Evolutionary conservation across 2,113 vertebrate species (phyloP).

Genomic region (Cisticola juncidis): DNA sequence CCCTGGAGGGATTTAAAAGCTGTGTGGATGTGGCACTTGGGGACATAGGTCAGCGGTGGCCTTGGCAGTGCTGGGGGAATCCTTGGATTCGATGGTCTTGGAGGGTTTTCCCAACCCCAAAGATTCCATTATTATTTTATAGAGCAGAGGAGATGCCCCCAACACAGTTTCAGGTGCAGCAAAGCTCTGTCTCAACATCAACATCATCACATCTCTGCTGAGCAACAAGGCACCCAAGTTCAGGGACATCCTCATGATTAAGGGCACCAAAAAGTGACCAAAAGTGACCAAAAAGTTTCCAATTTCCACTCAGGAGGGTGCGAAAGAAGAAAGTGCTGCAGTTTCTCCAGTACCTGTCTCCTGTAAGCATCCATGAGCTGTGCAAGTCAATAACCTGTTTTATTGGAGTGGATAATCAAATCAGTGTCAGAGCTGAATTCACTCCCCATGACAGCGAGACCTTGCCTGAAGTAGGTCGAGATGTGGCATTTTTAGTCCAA

Average conservation of each 20-base stretch:
- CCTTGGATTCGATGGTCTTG: accelerated
- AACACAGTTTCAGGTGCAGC: accelerated
- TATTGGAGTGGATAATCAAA: background rate
- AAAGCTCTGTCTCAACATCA: background rate
- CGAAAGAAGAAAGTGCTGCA: background rate
- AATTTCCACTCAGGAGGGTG: background rate
- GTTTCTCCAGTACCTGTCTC: background rate
- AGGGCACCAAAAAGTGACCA: background rate
- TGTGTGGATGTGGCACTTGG: background rate
- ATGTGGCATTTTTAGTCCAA: background rate
- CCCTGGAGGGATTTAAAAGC: background rate
- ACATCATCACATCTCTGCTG: background rate
- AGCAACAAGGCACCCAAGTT: background rate
- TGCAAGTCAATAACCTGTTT: background rate
- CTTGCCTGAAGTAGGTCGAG: background rate
- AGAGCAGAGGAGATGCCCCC: background rate
- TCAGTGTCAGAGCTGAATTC: background rate
- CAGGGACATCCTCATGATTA: background rate
- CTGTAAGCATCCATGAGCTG: background rate
- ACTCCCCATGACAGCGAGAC: background rate
- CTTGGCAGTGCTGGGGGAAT: background rate
- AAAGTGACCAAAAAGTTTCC: background rate
- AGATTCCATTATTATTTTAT: background rate
- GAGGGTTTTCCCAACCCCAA: background rate
- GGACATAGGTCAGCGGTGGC: background rate